These are phyloP conservation scores for Cosmorhoe ocellata DNA, from an alignment of 2,888 invertebrate genomes.

Conservation along the genomic window DNA sequence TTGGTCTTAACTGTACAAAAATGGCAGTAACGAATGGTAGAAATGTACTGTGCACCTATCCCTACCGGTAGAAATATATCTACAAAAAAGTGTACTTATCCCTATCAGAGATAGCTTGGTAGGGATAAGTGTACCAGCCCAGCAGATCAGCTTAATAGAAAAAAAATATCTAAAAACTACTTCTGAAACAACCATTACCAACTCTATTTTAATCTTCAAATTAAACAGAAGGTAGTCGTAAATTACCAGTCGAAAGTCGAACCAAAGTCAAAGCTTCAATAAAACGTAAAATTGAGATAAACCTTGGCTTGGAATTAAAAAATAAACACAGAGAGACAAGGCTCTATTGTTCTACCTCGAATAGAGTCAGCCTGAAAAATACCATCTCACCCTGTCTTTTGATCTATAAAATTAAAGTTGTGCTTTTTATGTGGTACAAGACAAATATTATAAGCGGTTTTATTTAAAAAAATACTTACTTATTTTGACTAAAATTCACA, in stretches of 20 bases:
- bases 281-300: conserved; percentile 10
- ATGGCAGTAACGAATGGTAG: no score
- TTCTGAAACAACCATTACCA: no score
- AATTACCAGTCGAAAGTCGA: conserved; percentile 9
- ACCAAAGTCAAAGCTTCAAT: not conserved
- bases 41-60: no score
- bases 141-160: no score
- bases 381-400: conserved; percentile 44
- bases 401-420: conserved; percentile 56
- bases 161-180: no score
- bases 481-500: no score
- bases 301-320: not conserved
- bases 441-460: not conserved
- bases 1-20: no score
- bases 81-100: no score
- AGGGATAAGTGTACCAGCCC: no score
- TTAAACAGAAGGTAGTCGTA: not conserved
- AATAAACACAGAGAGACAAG: conserved; percentile 5
- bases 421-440: conserved; percentile 36
- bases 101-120: no score
- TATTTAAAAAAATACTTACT: no score
- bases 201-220: not conserved
- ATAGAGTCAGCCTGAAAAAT: conserved; percentile 32
- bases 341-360: conserved; percentile 28
- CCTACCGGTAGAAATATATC: no score